Conservation (phyloP, 2,888 invertebrate genomes). For the Athripsodes cinereus region DNA sequence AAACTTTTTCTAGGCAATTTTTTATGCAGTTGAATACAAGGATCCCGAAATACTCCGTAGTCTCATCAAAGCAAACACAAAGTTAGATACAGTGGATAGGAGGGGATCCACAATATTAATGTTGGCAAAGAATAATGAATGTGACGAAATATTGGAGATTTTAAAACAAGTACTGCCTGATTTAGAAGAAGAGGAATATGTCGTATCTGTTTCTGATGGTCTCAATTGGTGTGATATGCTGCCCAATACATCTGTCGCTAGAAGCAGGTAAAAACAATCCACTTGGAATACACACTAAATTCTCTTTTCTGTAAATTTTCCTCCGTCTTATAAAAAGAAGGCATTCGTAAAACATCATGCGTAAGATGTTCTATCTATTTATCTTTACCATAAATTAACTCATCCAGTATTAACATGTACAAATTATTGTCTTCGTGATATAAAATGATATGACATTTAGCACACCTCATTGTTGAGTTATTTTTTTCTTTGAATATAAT, state of each 20-base stretch:
- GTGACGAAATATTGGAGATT: background rate
- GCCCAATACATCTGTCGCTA: background rate
- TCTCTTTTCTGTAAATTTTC: too few relatives aligned
- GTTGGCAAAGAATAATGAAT: background rate
- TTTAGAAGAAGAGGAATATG: conserved; percentile 3
- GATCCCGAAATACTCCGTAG: background rate
- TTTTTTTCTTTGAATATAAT: too few relatives aligned
- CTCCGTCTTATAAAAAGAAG: too few relatives aligned
- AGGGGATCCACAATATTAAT: background rate
- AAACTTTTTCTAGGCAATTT: conserved; percentile 7
- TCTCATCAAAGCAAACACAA: conserved; percentile 1
- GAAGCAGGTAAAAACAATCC: background rate
- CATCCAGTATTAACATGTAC: too few relatives aligned
- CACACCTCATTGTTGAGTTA: too few relatives aligned
- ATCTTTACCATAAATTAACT: too few relatives aligned
- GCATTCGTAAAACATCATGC: too few relatives aligned
- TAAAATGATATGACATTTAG: too few relatives aligned
- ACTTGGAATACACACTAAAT: background rate
- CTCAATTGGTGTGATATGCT: conserved; percentile 1
- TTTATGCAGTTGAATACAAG: conserved; percentile 8
- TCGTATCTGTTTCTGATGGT: background rate
- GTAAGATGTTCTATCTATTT: too few relatives aligned
- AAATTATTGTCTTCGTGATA: too few relatives aligned
- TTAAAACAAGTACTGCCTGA: conserved; percentile 3
- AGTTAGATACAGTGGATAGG: background rate